A percentile compares a stretch with the other conserved stretches of the same genome.
These are phyloP conservation scores for Scrobipalpa atriplicella DNA, from an alignment of 2,888 invertebrate species.

Conservation along the genomic window DNA sequence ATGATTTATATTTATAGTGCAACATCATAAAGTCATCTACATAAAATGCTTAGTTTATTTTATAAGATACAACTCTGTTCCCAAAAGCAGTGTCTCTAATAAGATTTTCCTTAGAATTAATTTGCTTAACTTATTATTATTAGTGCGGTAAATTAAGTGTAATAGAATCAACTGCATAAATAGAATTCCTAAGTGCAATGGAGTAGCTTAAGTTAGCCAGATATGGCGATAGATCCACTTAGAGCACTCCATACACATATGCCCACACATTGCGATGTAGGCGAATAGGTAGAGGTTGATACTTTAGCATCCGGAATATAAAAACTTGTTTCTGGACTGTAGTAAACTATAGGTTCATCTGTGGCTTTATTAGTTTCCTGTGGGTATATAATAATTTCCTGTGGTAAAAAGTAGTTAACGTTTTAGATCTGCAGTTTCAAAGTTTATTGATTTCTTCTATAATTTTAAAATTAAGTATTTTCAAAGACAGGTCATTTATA, in stretches of 20 bases:
- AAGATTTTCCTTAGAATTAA: neutral
- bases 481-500: too few species aligned
- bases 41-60: too few species aligned
- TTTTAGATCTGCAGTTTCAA: too few species aligned
- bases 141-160: neutral
- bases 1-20: neutral
- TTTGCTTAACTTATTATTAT: neutral
- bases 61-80: too few species aligned
- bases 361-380: too few species aligned
- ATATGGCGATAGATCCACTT: neutral
- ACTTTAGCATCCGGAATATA: neutral
- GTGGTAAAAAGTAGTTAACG: too few species aligned
- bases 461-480: too few species aligned
- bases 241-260: slow-evolving; percentile 7
- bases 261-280: neutral
- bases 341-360: too few species aligned
- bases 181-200: neutral
- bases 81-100: neutral
- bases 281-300: neutral
- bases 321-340: too few species aligned
- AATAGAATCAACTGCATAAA: neutral
- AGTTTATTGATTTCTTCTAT: too few species aligned
- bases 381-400: too few species aligned
- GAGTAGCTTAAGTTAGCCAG: slow-evolving; percentile 10
- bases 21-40: neutral